Evolutionary conservation across 2,888 invertebrate species (phyloP), one percentile per base, ranked within the genome.

Genomic region (Cerceris ruficornis): DNA sequence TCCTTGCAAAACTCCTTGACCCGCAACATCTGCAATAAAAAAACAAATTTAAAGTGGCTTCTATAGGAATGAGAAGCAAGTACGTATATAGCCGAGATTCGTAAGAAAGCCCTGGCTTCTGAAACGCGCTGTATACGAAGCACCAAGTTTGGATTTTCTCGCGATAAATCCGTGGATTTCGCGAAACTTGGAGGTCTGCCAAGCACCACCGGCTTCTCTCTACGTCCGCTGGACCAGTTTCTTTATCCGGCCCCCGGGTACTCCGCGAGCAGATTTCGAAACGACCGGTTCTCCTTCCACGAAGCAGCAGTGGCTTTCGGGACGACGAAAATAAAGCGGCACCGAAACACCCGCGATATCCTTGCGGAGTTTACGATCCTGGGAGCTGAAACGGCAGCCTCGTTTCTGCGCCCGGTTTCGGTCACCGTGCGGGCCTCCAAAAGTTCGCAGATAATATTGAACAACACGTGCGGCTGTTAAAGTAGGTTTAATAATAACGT

Each of bases 201-300:
- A 84, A 81, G 71, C 77, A 84, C 77, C 85, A 85, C 74, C 84
- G 84, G 68, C 72, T 72, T 59, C 73, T 67, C 82, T 70, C 68
- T 15, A 41, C 68, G 65, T 74, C 60, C 74, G 65, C 80, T 85
- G 84, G 84, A 84, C 84, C 85, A 84, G 84, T 84, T 84, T 84
- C 84, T 84, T 84, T 84, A 84, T 84, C 81, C 83, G 85, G 75
- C 64, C 70, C 60, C 15, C 78, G 67, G 67, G 70, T 73, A 65
- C 58, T 73, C 58, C 64, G 60, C 70, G 69, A 74, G 79, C 74
- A 71, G 83, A 87, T 87, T 87, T 87, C 87, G 87, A 84, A 84
- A 84, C 85, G 78, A 83, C 83, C 78, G 81, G 85, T 85, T 84
- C 84, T 78, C 83, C 78, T 84, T 84, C 84, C 83, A 84, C 84